These are phyloP conservation scores for Argya squamiceps DNA, from an alignment of 2,797 vertebrate species.

Conservation along the genomic window DNA sequence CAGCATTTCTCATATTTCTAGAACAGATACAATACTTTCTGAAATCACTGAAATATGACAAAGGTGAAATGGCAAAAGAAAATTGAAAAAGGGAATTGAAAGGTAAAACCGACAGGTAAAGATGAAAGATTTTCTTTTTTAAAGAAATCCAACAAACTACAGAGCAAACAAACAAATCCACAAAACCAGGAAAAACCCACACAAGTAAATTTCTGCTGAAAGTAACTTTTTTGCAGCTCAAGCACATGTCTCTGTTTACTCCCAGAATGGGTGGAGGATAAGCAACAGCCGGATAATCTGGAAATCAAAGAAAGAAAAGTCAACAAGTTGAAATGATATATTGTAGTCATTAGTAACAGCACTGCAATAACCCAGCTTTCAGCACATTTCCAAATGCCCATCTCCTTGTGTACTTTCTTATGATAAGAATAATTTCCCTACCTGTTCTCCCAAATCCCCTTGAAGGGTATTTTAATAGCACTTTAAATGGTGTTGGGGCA, in stretches of 20 bases:
- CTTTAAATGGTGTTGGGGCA: not conserved
- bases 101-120: not conserved
- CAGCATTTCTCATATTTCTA: not conserved
- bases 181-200: not conserved
- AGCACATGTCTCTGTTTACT: slow-evolving; percentile 21
- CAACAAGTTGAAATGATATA: slow-evolving; percentile 58
- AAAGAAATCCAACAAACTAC: not conserved
- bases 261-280: not conserved
- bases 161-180: not conserved
- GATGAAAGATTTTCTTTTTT: not conserved
- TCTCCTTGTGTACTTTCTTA: not conserved
- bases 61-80: not conserved
- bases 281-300: slow-evolving; percentile 6
- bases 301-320: slow-evolving; percentile 40
- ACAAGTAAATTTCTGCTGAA: not conserved
- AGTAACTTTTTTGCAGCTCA: not conserved
- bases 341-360: slow-evolving; percentile 51
- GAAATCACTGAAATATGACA: not conserved
- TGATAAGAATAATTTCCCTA: not conserved
- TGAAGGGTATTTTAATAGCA: not conserved
- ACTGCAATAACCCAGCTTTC: not conserved
- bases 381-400: not conserved
- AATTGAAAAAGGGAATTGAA: not conserved
- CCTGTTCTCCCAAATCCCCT: not conserved
- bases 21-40: not conserved